phyloP scores from a whole-genome alignment of 2,797 vertebrate species.

The Dallia pectoralis region DNA sequence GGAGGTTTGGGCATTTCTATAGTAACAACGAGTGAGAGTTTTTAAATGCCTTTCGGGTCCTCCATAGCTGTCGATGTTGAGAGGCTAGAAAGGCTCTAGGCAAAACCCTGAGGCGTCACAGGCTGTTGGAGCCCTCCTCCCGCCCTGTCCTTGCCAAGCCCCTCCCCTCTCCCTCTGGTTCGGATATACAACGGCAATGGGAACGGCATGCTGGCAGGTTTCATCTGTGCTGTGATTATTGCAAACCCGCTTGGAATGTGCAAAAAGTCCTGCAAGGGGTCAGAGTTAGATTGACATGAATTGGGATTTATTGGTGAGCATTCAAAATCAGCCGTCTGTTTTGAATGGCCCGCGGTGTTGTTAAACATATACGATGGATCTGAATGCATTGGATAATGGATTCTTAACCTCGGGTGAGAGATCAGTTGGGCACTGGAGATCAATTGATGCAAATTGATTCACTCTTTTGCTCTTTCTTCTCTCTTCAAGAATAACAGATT shows the following conservation, averaged over 20 bases:
- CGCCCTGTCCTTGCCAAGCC: slow-evolving; percentile 71
- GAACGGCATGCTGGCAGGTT: slow-evolving; percentile 68
- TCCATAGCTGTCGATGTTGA: slow-evolving; percentile 39
- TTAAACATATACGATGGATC: too few relatives aligned
- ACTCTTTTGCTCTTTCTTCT: neutral
- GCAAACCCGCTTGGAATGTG: neutral
- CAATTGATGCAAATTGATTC: neutral
- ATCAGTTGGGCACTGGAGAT: neutral
- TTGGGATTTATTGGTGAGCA: neutral
- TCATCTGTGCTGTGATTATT: neutral
- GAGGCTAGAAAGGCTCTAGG: slow-evolving; percentile 34
- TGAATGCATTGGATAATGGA: neutral
- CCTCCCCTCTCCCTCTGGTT: slow-evolving; percentile 70
- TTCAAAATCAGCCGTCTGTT: neutral
- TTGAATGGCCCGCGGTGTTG: neutral
- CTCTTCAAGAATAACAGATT: neutral
- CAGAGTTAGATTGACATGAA: neutral
- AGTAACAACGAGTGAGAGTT: slow-evolving; percentile 19
- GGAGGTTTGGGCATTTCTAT: slow-evolving; percentile 27
- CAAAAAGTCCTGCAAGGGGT: neutral
- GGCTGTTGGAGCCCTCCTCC: slow-evolving; percentile 64
- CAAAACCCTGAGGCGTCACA: slow-evolving; percentile 49
- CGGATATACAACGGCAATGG: slow-evolving; percentile 75
- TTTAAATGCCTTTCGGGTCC: slow-evolving; percentile 29
- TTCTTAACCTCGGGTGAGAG: neutral